Base-by-base conservation (phyloP, 2,888 invertebrate species). In the Netelia virgata region DNA sequence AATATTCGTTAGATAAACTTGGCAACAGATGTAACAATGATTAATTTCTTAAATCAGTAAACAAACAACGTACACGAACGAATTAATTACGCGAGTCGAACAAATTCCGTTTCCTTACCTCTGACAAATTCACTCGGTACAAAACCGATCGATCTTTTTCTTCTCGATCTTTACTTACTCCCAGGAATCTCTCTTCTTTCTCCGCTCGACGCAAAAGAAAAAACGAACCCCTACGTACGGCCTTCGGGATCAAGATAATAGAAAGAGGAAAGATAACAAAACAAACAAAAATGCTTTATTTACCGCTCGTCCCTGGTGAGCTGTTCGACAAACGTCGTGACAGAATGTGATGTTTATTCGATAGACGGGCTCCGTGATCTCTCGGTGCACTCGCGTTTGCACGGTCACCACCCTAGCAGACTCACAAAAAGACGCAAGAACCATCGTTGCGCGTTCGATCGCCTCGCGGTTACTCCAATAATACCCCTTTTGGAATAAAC, bases 401-500 rank as follows among this genome's bases (percentile, higher is more conserved):
- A 47, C 14, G 47, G 8, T 57, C 61, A 16, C 16, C 23, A 20
- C 16, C 18, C 28, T 10, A 14, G 18, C 16, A 47, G 6, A 16
- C 18, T 6, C 20, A 66, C 59, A 78, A 82, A 75, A 82, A 82
- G 69, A 82, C 69, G 74, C 55, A 53, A 70, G 64, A 23, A 23
- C 47, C 66, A 69, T 79, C 77, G 70, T 79, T 66, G 72, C 72
- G 63, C 18, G n/a, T n/a, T 57, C 11, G 77, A 84, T 84, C 82
- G 74, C 41, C 57, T 47, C 11, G 14, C 14, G 63, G 77, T 72
- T 68, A 69, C 72, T 64, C 69, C 53, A 36, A 68, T 75, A 55
- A 23, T 16, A 9, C 82, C 82, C 70, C 70, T 63, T 75, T 82
- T 85, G 75, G 82, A 75, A 68, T 59, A 53, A 79, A 75, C 75